Evolutionary conservation across 2,888 invertebrate genomes (phyloP), one percentile per base, ranked within the genome.

Genomic region (Parnassius glacialis): DNA sequence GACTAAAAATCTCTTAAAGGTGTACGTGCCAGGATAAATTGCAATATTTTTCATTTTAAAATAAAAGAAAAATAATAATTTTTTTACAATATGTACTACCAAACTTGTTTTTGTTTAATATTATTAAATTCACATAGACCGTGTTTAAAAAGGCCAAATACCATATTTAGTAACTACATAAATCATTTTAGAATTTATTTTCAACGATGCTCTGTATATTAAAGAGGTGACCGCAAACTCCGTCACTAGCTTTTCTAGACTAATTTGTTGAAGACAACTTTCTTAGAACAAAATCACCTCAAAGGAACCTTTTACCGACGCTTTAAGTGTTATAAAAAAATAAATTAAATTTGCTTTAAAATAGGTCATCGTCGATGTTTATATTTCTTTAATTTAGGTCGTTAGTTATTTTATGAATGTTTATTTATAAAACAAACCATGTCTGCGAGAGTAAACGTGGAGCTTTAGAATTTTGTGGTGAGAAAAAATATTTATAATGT

Each of bases 391-490:
- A 48, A 53, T 43, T 57, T 48, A 44, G 43, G 16, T 48, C 57
- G 48, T 57, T 48, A 52, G 41, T 48, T 45, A 48, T 11, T 48
- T 34, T 48, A 13, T 48, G 48, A 48, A 9, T 43, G 11, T 53
- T 61, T 61, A 57, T 61, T 57, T 57, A 57, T 57, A 57, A 43
- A 48, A 45, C 20, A 43, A 44, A 61, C 43, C n/a, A 52, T 56
- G 11, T 51, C 50, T 42, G 48, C 2, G 48, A 48, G 9, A 48
- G 48, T 10, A 13, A 9, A 48, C n/a, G 13, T 48, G 10, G 7
- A 13, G 9, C 48, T 2, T 13, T 10, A 9, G 13, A n/a, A 9
- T 13, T 48, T 34, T 34, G 7, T 34, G 34, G 7, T 7, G 34
- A 34, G 34, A 34, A 34, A 7, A 34, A 34, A 34, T 34, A 34